Conservation (phyloP, 2,797 vertebrate genomes). For the Tachyglossus aculeatus region DNA sequence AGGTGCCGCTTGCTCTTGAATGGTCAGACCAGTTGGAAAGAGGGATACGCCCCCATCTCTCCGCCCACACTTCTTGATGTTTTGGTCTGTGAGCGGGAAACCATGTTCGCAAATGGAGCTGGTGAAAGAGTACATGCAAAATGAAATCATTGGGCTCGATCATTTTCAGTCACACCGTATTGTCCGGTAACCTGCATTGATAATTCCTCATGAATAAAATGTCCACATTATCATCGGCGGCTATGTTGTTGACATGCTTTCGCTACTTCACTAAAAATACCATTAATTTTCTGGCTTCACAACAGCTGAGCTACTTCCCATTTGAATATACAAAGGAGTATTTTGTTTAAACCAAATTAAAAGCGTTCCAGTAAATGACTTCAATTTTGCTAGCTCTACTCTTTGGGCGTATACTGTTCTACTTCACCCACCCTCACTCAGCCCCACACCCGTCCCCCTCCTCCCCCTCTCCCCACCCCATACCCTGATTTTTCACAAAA, state of each 20-base stretch:
- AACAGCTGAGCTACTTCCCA: slow-evolving; percentile 78
- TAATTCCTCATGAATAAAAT: slow-evolving; percentile 81
- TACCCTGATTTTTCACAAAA: too few relatives aligned
- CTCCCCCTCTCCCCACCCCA: too few relatives aligned
- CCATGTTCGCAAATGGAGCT: slow-evolving; percentile 32
- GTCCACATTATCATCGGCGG: slow-evolving; percentile 73
- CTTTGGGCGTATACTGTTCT: slow-evolving; percentile 72
- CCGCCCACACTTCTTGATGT: slow-evolving; percentile 4
- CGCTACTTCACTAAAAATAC: slow-evolving; percentile 79
- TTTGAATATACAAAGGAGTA: slow-evolving; percentile 81
- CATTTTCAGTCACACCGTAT: slow-evolving; percentile 74
- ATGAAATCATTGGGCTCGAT: slow-evolving; percentile 68
- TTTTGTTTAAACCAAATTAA: slow-evolving; percentile 85
- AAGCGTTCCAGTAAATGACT: slow-evolving; percentile 81
- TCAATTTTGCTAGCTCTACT: slow-evolving; percentile 79
- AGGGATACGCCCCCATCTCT: slow-evolving; percentile 7
- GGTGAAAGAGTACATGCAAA: slow-evolving; percentile 64
- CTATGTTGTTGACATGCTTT: slow-evolving; percentile 78
- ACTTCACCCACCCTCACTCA: slow-evolving; percentile 66
- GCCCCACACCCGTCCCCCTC: slow-evolving; percentile 44
- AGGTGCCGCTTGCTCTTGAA: not conserved
- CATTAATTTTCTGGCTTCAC: slow-evolving; percentile 81
- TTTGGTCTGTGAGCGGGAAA: slow-evolving; percentile 33
- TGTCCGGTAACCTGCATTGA: slow-evolving; percentile 75
- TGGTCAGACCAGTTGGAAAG: slow-evolving; percentile 5